A percentile compares a stretch with the other conserved stretches of the same genome.
These are phyloP conservation scores for Peribatodes rhomboidaria DNA, from an alignment of 2,888 invertebrate species.

Conservation along the genomic window DNA sequence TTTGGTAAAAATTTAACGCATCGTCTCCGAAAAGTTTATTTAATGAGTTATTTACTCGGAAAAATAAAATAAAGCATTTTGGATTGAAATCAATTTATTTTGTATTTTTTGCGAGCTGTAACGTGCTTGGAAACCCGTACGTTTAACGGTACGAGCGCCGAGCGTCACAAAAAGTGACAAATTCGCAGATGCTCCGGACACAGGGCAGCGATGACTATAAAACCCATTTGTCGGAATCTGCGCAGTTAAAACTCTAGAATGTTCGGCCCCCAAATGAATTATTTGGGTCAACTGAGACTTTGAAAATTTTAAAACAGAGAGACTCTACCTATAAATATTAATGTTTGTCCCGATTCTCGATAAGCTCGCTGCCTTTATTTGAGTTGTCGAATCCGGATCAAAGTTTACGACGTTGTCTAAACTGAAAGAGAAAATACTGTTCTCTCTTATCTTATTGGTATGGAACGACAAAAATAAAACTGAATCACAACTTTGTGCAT, in stretches of 20 bases:
- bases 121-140: conserved; percentile 41
- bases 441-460: too few species aligned
- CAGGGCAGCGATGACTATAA: conserved; percentile 51
- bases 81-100: conserved; percentile 36
- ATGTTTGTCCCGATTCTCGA: too few species aligned
- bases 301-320: conserved; percentile 55
- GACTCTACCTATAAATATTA: background rate
- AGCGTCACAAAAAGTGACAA: conserved; percentile 51
- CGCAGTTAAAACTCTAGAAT: conserved; percentile 47
- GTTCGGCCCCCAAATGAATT: conserved; percentile 29
- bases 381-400: too few species aligned
- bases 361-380: too few species aligned
- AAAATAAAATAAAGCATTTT: conserved; percentile 22
- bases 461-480: too few species aligned
- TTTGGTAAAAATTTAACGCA: conserved; percentile 15
- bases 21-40: conserved; percentile 8
- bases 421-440: too few species aligned
- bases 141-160: conserved; percentile 31
- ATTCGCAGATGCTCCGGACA: conserved; percentile 53
- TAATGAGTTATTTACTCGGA: conserved; percentile 17
- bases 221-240: conserved; percentile 49
- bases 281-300: conserved; percentile 52
- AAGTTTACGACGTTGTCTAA: too few species aligned
- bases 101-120: conserved; percentile 40
- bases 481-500: too few species aligned